Base-by-base conservation (phyloP, 2,113 vertebrate species). In the Vidua chalybeata region DNA sequence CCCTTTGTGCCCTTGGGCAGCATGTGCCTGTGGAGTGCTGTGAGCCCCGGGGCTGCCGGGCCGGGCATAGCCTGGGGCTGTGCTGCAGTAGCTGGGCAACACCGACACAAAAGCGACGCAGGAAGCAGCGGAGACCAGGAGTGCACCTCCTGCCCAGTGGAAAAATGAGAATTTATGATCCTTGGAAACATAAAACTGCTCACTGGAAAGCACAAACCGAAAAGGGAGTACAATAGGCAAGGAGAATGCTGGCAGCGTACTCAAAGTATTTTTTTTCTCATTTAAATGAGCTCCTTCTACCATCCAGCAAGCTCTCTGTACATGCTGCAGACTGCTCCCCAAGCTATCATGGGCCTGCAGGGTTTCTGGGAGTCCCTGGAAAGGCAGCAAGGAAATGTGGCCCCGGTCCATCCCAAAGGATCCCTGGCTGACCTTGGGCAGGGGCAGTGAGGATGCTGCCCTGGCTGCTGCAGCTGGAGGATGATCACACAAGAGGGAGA, bases 91-190 rank as follows among this genome's bases (percentile, higher is more conserved):
- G 79, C 96, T 92, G 76, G 92, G 96, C 96, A 97, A 97, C 96
- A 75, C 7, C 26, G 83, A 90, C 92, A 97, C 93, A 97, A 96
- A 96, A 67, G 87, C 72, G 0, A 63, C 0, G 35, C 92, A 93
- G 94, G 93, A 94, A 87, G 93, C 37, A 1, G 30, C 7, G 43
- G 68, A 52, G 88, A 20, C 61, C 90, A 81, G 90, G 87, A 84
- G 92, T 1, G 86, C 73, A 90, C 90, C 93, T 96, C 96, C 96
- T 84, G 92, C 85, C 85, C 93, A 24, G 90, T 22, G 88, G 61
- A 92, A 90, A 96, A 96, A 93, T 61, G 90, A 95, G 94, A 93
- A 97, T 97, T 97, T 97, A 97, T 95, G 96, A 94, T 89, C 93
- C 96, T 87, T 94, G 85, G 88, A 96, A 95, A 90, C 96, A 95